These are phyloP conservation scores for Scyliorhinus canicula DNA, from an alignment of 2,797 vertebrate species.

Conservation along the genomic window DNA sequence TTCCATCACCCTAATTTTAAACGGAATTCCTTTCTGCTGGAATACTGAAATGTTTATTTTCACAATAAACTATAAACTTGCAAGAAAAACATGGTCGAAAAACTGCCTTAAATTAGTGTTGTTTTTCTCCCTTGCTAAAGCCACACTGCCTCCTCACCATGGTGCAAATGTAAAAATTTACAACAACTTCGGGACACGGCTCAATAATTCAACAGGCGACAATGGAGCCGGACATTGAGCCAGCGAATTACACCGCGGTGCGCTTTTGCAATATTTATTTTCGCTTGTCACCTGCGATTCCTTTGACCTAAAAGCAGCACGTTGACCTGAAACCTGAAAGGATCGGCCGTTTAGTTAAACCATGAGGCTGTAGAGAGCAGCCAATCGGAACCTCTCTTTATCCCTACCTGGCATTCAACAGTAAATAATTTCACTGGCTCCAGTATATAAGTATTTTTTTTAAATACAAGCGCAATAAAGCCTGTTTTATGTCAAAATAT, in stretches of 20 bases:
- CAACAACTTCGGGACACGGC: neutral
- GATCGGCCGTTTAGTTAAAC: neutral
- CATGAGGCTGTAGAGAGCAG: neutral
- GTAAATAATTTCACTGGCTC: conserved; percentile 22
- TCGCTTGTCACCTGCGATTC: neutral
- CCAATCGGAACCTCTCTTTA: neutral
- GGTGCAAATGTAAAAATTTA: neutral
- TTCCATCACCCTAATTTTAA: neutral
- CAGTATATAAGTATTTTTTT: neutral
- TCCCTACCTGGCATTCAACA: neutral
- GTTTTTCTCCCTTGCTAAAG: neutral
- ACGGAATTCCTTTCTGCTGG: neutral
- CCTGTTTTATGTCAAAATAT: conserved; percentile 11
- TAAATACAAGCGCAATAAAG: neutral
- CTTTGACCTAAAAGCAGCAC: conserved; percentile 1
- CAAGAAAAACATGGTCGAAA: neutral
- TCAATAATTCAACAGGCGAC: neutral
- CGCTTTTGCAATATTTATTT: neutral
- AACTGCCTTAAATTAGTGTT: neutral
- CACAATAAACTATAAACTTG: neutral
- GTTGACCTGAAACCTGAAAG: neutral
- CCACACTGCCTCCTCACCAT: no score
- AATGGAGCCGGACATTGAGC: neutral
- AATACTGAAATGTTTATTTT: neutral
- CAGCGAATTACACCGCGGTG: neutral